Base-by-base conservation (phyloP, 2,797 vertebrate genomes). In the Acanthiza pusilla region DNA sequence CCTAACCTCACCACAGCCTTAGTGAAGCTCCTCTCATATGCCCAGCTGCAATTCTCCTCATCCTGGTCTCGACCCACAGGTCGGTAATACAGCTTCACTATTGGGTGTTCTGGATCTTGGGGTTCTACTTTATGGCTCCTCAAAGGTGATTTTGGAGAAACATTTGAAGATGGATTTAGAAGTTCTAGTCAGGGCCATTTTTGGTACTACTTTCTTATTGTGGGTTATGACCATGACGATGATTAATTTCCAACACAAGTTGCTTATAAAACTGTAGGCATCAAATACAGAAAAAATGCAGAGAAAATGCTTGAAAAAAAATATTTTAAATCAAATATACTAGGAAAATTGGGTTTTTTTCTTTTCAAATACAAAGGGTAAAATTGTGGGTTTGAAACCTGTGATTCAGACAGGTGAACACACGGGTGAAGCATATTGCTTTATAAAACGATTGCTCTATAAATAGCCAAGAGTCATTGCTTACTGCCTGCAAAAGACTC, bases 391-490 rank as follows among this genome's bases (percentile, higher is more conserved):
- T 88, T 78, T 55, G 25, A 80, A 83, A 74, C 48, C 54, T 68
- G 1, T 60, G 42, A 71, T 71, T 93, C n/a, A 81, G 34, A 65
- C 4, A 85, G 38, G 50, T 21, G 14, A 92, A 89, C 80, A 42
- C 45, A 60, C 34, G 76, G 20, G 30, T 48, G 47, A 70, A 47
- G 13, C 20, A 68, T 10, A 67, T 7, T 77, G 15, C 38, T 85
- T 76, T 82, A 57, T 48, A 77, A 84, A 83, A 80, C 8, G 4
- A 36, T 78, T 61, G 27, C 27, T 84, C 21, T 76, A 57, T 78
- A 87, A 83, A 82, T 34, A 94, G 63, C n/a, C 18, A 88, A 81
- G 77, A 94, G 38, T 47, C 55, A 60, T 29, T 91, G 58, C n/a
- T 63, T 68, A 48, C 71, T 55, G 75, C 71, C 57, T 88, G 57